Evolutionary conservation across 92 coral and sea anemone genomes (phyloP).

Genomic region (Nematostella vectensis): DNA sequence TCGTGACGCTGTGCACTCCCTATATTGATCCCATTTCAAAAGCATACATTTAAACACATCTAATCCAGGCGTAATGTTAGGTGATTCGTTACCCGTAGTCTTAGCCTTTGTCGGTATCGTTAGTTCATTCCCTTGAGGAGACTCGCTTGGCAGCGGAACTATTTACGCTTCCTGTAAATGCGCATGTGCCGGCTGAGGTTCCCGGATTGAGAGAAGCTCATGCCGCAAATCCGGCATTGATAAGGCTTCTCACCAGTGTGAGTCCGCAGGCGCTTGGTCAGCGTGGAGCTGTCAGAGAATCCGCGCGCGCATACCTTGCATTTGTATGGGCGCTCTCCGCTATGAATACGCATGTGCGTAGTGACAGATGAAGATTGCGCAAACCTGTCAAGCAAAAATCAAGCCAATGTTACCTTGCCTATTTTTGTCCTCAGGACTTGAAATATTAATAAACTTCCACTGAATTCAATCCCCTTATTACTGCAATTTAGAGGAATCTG

Average conservation of each 20-base stretch:
- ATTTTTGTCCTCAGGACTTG: too few species aligned
- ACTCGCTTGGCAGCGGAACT: not conserved
- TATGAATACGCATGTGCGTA: conserved; percentile 63
- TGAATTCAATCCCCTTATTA: not conserved
- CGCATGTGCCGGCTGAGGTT: conserved; percentile 42
- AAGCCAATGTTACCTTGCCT: not conserved
- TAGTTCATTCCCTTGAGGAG: too few species aligned
- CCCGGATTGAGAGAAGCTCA: conserved; percentile 53
- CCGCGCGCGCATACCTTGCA: conserved; percentile 42
- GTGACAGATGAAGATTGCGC: conserved; percentile 62
- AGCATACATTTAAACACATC: too few species aligned
- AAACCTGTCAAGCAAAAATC: conserved; percentile 19
- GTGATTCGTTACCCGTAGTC: too few species aligned
- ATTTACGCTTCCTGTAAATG: conserved; percentile 19
- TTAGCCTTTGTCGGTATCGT: too few species aligned
- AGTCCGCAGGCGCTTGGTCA: conserved; percentile 48
- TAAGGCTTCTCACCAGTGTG: conserved; percentile 55
- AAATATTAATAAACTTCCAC: conserved; percentile 1
- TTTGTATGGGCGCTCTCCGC: conserved; percentile 50
- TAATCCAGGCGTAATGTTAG: too few species aligned
- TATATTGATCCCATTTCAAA: too few species aligned
- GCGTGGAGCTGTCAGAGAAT: conserved; percentile 61
- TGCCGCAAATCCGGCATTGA: conserved; percentile 36
- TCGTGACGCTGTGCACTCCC: too few species aligned
- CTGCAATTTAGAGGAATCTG: too few species aligned